Evolutionary conservation across 2,797 vertebrate genomes (phyloP).

Genomic region (Acestrorhynchus altus): DNA sequence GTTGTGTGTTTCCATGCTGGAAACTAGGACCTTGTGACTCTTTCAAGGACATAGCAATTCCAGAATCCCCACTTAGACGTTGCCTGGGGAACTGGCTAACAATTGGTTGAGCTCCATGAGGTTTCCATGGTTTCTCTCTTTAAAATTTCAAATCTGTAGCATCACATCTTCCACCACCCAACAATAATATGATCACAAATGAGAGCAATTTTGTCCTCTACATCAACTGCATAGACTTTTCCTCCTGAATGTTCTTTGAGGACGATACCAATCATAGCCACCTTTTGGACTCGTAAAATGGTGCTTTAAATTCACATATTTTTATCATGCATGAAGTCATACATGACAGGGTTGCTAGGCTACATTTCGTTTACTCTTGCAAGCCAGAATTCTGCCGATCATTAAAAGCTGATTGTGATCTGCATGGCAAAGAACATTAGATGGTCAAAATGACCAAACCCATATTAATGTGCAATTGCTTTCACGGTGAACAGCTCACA

Average conservation of each 20-base stretch:
- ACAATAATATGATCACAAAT: slow-evolving; percentile 17
- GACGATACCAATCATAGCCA: neutral
- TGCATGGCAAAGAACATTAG: no score
- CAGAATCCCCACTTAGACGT: slow-evolving; percentile 22
- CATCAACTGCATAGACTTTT: neutral
- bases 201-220: neutral
- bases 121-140: slow-evolving; percentile 29
- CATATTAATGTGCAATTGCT: no score
- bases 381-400: neutral
- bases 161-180: neutral
- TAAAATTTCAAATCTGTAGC: slow-evolving; percentile 21
- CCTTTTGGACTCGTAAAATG: neutral
- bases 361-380: neutral
- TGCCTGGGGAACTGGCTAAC: slow-evolving; percentile 3
- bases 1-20: neutral
- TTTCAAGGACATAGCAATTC: slow-evolving; percentile 41
- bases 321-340: neutral
- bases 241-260: neutral
- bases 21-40: neutral
- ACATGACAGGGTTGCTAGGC: neutral
- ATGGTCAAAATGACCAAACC: no score
- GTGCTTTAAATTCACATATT: neutral
- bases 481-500: no score
- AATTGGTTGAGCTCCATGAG: neutral
- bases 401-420: neutral